Base-by-base conservation (phyloP, 2,113 vertebrate genomes). In the Actenoides lindsayi region DNA sequence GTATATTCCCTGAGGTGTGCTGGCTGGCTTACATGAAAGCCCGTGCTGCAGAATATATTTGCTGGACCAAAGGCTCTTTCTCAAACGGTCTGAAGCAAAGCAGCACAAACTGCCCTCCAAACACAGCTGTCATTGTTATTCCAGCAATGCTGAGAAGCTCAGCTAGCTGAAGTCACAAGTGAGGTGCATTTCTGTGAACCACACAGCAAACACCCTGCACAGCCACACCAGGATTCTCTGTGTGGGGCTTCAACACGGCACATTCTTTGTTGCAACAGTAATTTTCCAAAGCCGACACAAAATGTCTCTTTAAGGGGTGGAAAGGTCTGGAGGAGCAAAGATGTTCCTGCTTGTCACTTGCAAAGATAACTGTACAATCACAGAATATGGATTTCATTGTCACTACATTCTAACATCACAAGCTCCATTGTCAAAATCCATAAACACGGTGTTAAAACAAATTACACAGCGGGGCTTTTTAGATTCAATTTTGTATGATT, bases 241-340 rank as follows among this genome's bases (percentile, higher is more conserved):
- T 7, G 11, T 6, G 16, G 27, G 53, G 11, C 79, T 75, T 46
- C 80, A 74, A 68, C 68, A 81, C 67, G 81, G 54, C 83, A 54
- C 46, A 2, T 24, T 4, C 46, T 59, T 63, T 35, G 68, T 63
- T 56, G n/a, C 41, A 76, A 20, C 31, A 44, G 37, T 13, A 42
- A 63, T 87, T 93, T 92, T 78, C 89, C 67, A 92, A 92, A 75
- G 63, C 46, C 76, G 56, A 44, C 13, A 35, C 14, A 37, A 86
- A 80, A 70, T 39, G 54, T 17, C 6, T 75, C 68, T 75, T 35
- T 64, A 89, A 28, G 39, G 77, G 35, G 51, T 46, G 44, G 79
- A 50, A 81, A 50, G 44, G 15, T 41, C 68, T 90, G 79, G 35
- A 68, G 90, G 67, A 86, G 25, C 39, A 76, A 56, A 67, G 42